Conservation (phyloP, 2,113 vertebrate species). For the Megaceryle maxima region DNA sequence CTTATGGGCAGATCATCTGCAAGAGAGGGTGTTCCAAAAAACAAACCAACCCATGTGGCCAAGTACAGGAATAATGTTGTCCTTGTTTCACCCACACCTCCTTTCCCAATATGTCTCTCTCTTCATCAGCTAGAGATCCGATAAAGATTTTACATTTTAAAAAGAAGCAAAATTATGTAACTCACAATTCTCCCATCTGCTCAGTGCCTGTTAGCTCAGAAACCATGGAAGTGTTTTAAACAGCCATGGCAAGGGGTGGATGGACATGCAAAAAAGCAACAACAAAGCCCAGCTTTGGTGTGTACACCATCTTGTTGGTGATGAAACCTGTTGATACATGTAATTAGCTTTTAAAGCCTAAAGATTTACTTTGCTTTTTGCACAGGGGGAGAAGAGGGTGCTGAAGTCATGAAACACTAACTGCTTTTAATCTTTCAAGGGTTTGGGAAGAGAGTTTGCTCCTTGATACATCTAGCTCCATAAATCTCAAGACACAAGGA, state of each 20-base stretch:
- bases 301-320: not conserved
- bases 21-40: constrained; percentile 24
- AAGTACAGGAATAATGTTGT: constrained; percentile 25
- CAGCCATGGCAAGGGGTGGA: not conserved
- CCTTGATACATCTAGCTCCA: constrained; percentile 18
- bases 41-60: constrained; percentile 28
- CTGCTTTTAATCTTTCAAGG: constrained; percentile 41
- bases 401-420: constrained; percentile 20
- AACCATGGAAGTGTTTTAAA: not conserved
- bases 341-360: not conserved
- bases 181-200: constrained; percentile 11
- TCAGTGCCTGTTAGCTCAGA: not conserved
- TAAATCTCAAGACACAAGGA: constrained; percentile 56
- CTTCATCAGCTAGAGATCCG: not conserved
- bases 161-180: not conserved
- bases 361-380: not conserved
- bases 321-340: not conserved
- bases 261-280: not conserved
- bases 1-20: constrained; percentile 41
- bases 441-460: constrained; percentile 24
- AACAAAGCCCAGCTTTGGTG: not conserved
- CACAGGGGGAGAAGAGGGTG: not conserved
- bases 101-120: constrained; percentile 29
- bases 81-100: constrained; percentile 52
- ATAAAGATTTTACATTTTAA: not conserved